A percentile compares a stretch with the other conserved stretches of the same genome.
Evolutionary conservation across 2,113 vertebrate species (phyloP).

Genomic region (Myiozetetes cayanensis): DNA sequence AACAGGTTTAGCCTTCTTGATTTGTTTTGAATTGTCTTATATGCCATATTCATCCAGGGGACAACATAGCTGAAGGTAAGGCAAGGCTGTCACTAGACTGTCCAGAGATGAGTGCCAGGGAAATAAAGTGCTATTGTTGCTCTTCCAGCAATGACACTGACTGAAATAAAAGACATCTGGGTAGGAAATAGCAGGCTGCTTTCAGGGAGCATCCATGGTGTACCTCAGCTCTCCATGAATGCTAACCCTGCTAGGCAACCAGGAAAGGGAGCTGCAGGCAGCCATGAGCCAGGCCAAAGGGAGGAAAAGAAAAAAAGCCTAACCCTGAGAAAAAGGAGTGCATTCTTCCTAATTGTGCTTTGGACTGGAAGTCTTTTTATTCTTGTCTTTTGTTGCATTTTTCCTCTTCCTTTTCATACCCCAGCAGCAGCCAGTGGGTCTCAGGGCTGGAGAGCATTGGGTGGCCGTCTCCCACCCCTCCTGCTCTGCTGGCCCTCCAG

Average conservation of each 20-base stretch:
- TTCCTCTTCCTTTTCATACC: neutral
- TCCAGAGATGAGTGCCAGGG: neutral
- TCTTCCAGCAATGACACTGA: neutral
- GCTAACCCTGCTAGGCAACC: conserved; percentile 77
- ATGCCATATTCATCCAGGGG: neutral
- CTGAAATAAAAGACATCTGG: conserved; percentile 20
- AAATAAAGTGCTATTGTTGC: neutral
- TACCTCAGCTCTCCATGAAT: conserved; percentile 71
- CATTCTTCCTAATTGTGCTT: neutral
- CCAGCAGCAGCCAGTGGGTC: neutral
- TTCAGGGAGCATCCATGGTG: conserved; percentile 47
- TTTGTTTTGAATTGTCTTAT: conserved; percentile 5
- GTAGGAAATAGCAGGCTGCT: conserved; percentile 34
- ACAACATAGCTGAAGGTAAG: neutral
- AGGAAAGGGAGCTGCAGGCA: conserved; percentile 45
- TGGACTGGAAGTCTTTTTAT: conserved; percentile 3
- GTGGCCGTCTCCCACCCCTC: neutral
- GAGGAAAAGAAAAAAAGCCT: neutral
- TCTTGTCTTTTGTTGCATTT: conserved; percentile 10
- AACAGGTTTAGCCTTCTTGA: conserved; percentile 5
- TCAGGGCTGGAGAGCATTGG: accelerated
- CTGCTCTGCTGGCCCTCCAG: neutral
- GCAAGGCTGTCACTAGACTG: neutral
- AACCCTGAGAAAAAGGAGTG: conserved; percentile 3
- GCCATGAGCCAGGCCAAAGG: neutral